These are phyloP conservation scores for Dasyprocta punctata DNA, from an alignment of 2,113 vertebrate species.

Conservation along the genomic window DNA sequence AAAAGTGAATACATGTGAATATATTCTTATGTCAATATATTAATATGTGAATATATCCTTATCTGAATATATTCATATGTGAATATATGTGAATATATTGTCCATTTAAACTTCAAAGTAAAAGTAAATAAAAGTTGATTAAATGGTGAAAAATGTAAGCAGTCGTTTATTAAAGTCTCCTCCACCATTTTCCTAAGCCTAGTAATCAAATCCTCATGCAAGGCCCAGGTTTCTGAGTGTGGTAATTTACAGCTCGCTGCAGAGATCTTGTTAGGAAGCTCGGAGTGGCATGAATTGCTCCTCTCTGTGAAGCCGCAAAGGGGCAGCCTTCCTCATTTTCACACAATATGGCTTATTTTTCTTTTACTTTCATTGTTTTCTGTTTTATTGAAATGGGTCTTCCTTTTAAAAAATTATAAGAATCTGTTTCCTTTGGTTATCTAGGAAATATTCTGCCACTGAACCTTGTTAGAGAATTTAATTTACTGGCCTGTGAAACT, in stretches of 20 bases:
- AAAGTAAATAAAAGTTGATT: neutral
- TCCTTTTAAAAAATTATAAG: neutral
- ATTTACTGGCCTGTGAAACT: conserved; percentile 43
- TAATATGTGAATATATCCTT: neutral
- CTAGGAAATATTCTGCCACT: conserved; percentile 1
- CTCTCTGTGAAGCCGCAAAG: neutral
- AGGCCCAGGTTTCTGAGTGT: neutral
- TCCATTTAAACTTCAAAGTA: neutral
- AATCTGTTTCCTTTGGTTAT: conserved; percentile 15
- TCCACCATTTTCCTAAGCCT: neutral
- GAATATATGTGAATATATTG: neutral
- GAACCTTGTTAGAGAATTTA: conserved; percentile 33
- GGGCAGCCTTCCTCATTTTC: neutral
- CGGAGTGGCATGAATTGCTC: neutral
- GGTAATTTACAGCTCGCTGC: neutral
- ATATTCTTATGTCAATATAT: neutral
- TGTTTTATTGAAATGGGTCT: neutral
- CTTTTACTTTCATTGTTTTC: neutral
- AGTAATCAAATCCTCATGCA: neutral
- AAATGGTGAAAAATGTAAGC: neutral
- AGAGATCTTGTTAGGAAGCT: neutral
- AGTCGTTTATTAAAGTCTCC: neutral
- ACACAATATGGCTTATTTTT: neutral
- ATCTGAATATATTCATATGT: no score
- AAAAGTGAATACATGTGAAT: neutral